Evolutionary conservation across 1,140 invertebrate genomes (phyloP).

Genomic region (Solen grandis): DNA sequence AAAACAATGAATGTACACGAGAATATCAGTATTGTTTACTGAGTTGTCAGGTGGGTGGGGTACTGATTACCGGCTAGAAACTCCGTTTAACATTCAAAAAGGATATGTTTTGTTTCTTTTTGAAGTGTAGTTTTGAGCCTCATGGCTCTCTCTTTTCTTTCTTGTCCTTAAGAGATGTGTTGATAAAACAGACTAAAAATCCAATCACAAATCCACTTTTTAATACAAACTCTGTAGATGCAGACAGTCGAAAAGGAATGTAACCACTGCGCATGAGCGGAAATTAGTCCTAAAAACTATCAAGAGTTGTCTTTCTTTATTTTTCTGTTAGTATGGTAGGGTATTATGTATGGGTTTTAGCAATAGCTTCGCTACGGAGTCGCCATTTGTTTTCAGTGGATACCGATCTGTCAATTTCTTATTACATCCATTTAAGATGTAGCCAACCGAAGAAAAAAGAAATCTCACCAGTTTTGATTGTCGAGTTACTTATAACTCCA

Average conservation of each 20-base stretch:
- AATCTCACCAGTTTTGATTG: too few species aligned
- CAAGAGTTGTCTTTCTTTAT: background rate
- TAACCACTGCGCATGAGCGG: constrained; percentile 53
- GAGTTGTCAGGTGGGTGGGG: constrained; percentile 43
- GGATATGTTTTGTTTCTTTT: constrained; percentile 85
- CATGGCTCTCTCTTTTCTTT: constrained; percentile 82
- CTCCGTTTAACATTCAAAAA: constrained; percentile 55
- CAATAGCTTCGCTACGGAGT: constrained; percentile 64
- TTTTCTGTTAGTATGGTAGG: too few species aligned
- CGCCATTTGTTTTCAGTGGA: constrained; percentile 71
- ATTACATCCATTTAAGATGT: too few species aligned
- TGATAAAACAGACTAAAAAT: too few species aligned
- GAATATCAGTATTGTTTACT: constrained; percentile 52
- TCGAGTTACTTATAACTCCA: too few species aligned
- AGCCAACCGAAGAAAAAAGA: too few species aligned
- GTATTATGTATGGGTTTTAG: too few species aligned
- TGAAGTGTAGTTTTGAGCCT: constrained; percentile 89
- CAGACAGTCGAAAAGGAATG: constrained; percentile 56
- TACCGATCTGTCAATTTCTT: too few species aligned
- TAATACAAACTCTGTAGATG: too few species aligned
- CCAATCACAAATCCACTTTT: too few species aligned
- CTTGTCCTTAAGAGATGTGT: too few species aligned
- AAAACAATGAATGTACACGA: too few species aligned
- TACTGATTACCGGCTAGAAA: constrained; percentile 1
- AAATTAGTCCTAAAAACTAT: constrained; percentile 19